Conservation (phyloP, 2,113 vertebrate species). For the Leucoraja erinaceus region DNA sequence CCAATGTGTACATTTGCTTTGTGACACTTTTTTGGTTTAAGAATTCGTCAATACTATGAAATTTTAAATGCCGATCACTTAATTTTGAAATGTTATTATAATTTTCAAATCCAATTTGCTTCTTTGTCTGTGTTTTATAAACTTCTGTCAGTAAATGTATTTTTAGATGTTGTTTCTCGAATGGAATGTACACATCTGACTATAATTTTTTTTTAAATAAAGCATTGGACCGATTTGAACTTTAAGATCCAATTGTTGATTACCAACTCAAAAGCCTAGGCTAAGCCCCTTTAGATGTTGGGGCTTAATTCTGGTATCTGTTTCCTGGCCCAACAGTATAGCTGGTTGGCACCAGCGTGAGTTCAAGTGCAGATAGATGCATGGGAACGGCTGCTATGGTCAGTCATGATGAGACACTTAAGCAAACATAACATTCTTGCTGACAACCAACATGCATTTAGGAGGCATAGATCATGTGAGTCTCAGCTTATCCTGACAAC, state of each 20-base stretch:
- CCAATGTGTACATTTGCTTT: background rate
- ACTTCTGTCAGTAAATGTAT: background rate
- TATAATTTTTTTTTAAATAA: background rate
- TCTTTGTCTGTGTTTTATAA: background rate
- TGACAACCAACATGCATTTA: too few species aligned
- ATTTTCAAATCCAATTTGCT: background rate
- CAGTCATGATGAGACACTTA: too few species aligned
- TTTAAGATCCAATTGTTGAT: background rate
- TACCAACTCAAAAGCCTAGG: background rate
- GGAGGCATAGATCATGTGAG: too few species aligned
- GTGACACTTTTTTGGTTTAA: background rate
- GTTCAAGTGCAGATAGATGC: background rate
- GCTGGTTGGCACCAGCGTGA: background rate
- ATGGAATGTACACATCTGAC: background rate
- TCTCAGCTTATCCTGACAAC: too few species aligned
- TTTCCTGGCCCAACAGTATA: background rate
- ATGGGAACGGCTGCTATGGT: background rate
- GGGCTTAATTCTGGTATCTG: background rate
- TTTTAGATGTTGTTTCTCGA: background rate
- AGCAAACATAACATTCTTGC: too few species aligned
- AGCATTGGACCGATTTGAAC: background rate
- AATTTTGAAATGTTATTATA: background rate
- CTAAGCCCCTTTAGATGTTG: background rate
- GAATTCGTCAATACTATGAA: background rate
- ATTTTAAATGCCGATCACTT: background rate